Conservation (phyloP, 2,888 invertebrate species). For the Apamea crenata region DNA sequence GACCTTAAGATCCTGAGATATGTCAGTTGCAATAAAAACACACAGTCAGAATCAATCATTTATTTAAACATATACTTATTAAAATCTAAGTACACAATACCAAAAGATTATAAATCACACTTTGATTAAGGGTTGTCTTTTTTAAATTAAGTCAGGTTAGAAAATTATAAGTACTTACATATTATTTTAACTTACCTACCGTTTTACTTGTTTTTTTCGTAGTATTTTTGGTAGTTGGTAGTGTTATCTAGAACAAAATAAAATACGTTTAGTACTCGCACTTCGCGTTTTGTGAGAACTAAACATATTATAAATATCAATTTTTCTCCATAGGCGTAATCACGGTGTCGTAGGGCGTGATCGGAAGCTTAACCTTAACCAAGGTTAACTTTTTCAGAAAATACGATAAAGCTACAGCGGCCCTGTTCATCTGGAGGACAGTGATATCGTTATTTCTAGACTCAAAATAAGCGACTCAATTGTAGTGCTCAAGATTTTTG, state of each 20-base stretch:
- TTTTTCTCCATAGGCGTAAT: neutral
- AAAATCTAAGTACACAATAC: conserved; percentile 11
- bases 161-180: neutral
- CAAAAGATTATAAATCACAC: conserved; percentile 5
- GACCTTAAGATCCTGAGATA: neutral
- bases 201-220: conserved; percentile 5
- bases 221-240: conserved; percentile 16
- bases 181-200: conserved; percentile 7
- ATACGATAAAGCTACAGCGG: neutral
- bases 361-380: neutral
- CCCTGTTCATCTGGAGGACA: neutral
- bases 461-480: neutral
- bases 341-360: neutral
- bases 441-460: neutral
- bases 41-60: conserved; percentile 24
- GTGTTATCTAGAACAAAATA: conserved; percentile 44
- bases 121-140: neutral
- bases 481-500: neutral
- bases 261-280: conserved; percentile 3
- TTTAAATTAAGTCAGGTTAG: neutral
- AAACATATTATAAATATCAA: neutral
- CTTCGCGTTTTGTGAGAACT: neutral
- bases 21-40: conserved; percentile 19
- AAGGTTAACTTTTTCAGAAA: neutral
- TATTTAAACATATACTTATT: conserved; percentile 20